These are phyloP conservation scores for Lontra canadensis DNA, from an alignment of 2,113 vertebrate genomes.

Conservation along the genomic window DNA sequence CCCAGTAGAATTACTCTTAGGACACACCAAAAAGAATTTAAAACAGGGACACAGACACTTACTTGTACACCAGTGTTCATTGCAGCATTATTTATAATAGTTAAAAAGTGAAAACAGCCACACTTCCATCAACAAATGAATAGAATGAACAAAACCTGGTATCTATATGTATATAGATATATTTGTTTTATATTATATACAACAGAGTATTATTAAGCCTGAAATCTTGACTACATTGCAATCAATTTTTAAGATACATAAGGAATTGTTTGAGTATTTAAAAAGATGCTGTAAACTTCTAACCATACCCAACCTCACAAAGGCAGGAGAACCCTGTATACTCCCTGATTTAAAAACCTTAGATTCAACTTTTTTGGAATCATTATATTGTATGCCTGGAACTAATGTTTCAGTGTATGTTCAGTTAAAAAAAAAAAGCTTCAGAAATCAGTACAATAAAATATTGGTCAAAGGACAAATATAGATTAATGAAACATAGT, in stretches of 20 bases:
- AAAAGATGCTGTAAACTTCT: not conserved
- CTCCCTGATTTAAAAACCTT: not conserved
- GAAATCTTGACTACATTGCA: not conserved
- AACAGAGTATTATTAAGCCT: not conserved
- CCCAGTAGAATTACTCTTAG: not conserved
- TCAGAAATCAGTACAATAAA: not conserved
- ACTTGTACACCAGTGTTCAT: not conserved
- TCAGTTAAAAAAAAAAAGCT: not conserved
- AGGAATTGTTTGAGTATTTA: not conserved
- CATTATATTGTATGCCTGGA: not conserved
- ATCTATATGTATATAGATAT: not conserved
- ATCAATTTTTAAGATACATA: not conserved
- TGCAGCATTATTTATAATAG: not conserved
- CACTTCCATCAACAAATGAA: not conserved
- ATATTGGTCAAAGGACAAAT: not conserved
- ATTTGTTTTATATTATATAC: not conserved
- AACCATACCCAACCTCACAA: not conserved
- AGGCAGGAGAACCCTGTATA: not conserved
- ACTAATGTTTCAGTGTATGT: not conserved
- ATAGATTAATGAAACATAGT: not conserved
- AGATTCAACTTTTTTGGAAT: not conserved
- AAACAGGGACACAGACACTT: not conserved
- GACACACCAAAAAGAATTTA: not conserved
- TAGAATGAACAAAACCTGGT: not conserved
- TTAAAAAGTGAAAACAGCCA: not conserved